These are phyloP conservation scores for Cherax destructor DNA, from an alignment of 1,140 invertebrate species.

Conservation along the genomic window DNA sequence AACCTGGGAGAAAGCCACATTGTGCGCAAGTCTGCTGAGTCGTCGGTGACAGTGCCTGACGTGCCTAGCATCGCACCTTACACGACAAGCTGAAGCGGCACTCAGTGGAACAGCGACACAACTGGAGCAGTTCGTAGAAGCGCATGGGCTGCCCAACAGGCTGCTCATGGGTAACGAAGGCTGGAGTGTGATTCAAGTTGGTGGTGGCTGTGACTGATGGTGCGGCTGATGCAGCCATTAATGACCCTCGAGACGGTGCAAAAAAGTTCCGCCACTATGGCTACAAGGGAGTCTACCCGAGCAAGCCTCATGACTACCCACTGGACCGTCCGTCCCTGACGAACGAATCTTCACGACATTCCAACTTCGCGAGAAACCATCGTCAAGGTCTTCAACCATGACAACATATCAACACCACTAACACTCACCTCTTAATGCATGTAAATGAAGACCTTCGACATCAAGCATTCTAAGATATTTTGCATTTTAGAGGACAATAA, in stretches of 20 bases:
- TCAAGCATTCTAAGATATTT: no score
- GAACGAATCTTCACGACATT: conserved; percentile 74
- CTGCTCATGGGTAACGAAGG: conserved; percentile 78
- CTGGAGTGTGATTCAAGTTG: conserved; percentile 76
- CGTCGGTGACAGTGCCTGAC: conserved; percentile 53
- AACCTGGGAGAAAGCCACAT: not conserved
- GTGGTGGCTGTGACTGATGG: conserved; percentile 76
- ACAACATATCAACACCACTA: conserved; percentile 69
- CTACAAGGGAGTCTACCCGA: conserved; percentile 34
- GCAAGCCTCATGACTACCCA: conserved; percentile 50
- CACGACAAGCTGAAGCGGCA: not conserved
- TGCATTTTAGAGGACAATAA: no score
- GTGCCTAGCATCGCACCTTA: conserved; percentile 32
- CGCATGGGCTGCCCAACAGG: conserved; percentile 80
- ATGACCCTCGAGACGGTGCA: conserved; percentile 46
- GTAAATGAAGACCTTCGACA: no score
- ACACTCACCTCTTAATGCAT: not conserved
- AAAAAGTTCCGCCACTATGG: conserved; percentile 32
- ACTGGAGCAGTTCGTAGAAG: conserved; percentile 74
- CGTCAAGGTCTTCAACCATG: conserved; percentile 69
- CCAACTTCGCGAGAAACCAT: conserved; percentile 78
- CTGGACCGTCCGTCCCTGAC: conserved; percentile 42
- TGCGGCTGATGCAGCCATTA: conserved; percentile 71
- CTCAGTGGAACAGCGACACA: not conserved
- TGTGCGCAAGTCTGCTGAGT: not conserved